Evolutionary conservation across 1,140 invertebrate species (phyloP).

Genomic region (Drosophila oshimai): DNA sequence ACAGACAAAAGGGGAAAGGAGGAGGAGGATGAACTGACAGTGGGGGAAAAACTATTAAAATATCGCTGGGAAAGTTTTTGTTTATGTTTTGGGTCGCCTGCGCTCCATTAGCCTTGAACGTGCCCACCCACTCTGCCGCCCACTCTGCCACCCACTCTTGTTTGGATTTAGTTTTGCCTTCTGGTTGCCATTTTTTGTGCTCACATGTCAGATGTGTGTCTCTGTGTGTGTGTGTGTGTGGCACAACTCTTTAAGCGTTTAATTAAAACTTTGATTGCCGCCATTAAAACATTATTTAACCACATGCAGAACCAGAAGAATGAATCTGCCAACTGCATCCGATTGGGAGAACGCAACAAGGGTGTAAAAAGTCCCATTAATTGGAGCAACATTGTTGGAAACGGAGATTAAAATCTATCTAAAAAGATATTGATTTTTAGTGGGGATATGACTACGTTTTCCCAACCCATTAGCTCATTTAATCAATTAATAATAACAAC

Average conservation of each 20-base stretch:
- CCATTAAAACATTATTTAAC: constrained; percentile 55
- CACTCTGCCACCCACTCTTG: neutral
- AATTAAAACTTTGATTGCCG: constrained; percentile 76
- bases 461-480: too few species aligned
- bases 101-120: constrained; percentile 69
- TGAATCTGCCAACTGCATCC: constrained; percentile 7
- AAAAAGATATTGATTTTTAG: neutral
- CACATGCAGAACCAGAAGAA: neutral
- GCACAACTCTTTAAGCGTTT: constrained; percentile 63
- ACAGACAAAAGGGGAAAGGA: neutral
- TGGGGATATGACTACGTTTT: too few species aligned
- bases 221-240: neutral
- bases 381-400: constrained; percentile 16
- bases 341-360: neutral
- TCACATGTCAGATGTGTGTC: neutral
- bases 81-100: constrained; percentile 70
- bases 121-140: constrained; percentile 15
- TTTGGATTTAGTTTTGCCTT: constrained; percentile 54
- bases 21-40: neutral
- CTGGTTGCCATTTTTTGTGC: constrained; percentile 26
- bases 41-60: constrained; percentile 66
- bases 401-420: neutral
- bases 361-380: constrained; percentile 3
- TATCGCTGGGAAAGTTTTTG: constrained; percentile 72
- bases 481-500: too few species aligned